Conservation (phyloP, 2,888 invertebrate genomes). For the Pteria penguin region DNA sequence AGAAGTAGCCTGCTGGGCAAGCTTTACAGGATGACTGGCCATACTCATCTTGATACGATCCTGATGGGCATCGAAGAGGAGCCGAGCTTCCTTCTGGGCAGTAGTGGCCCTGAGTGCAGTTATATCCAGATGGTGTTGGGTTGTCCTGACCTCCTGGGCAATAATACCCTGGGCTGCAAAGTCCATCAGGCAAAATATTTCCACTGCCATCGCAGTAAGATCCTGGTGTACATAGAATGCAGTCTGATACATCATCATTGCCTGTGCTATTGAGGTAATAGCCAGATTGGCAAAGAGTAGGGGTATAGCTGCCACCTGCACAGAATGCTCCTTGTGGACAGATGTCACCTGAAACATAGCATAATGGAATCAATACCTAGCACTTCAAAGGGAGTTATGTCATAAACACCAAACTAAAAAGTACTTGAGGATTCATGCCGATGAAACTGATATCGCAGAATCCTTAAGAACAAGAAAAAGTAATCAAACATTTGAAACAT, state of each 20-base stretch:
- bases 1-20: constrained; percentile 76
- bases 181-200: constrained; percentile 65
- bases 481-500: too few species aligned
- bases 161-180: constrained; percentile 73
- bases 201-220: constrained; percentile 71
- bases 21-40: constrained; percentile 70
- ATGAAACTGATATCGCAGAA: too few species aligned
- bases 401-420: too few species aligned
- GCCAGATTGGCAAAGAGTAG: constrained; percentile 64
- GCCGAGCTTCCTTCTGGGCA: constrained; percentile 68
- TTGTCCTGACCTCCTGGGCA: constrained; percentile 74
- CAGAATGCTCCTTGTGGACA: constrained; percentile 73
- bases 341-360: constrained; percentile 64
- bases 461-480: too few species aligned
- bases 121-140: constrained; percentile 64
- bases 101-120: constrained; percentile 76
- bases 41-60: constrained; percentile 72
- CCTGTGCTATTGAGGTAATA: constrained; percentile 70
- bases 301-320: constrained; percentile 63
- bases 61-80: constrained; percentile 68
- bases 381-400: too few species aligned
- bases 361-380: too few species aligned
- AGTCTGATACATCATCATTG: constrained; percentile 61
- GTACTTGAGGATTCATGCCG: too few species aligned
- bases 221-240: constrained; percentile 66